Evolutionary conservation across 30 jellyfish, hydroid and myxozoan species (phyloP).

Genomic region (Turritopsis dohrnii): DNA sequence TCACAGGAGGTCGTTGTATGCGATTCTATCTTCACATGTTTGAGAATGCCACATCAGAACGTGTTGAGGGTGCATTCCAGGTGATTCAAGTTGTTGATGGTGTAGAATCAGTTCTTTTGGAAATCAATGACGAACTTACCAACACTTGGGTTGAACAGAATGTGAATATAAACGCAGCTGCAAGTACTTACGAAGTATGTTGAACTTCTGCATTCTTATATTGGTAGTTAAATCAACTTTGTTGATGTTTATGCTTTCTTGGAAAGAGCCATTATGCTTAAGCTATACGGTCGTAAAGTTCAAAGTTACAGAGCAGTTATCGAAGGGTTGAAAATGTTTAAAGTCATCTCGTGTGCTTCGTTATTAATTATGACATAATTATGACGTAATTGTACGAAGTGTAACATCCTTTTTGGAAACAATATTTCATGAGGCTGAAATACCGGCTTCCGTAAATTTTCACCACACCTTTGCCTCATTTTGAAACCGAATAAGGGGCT

Average conservation of each 20-base stretch:
- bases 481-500: too few relatives aligned
- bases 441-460: too few relatives aligned
- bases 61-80: background rate
- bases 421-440: too few relatives aligned
- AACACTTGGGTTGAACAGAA: background rate
- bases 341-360: too few relatives aligned
- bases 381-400: too few relatives aligned
- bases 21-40: constrained; percentile 14
- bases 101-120: background rate
- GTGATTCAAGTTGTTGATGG: constrained; percentile 1
- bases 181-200: constrained; percentile 1
- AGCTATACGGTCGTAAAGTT: too few relatives aligned
- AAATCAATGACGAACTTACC: background rate
- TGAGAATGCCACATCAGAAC: background rate
- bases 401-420: too few relatives aligned
- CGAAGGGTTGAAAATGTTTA: too few relatives aligned
- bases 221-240: background rate
- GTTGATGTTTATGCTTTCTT: background rate
- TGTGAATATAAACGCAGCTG: background rate
- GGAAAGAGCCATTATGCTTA: too few relatives aligned
- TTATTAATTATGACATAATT: too few relatives aligned
- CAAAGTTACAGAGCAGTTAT: too few relatives aligned
- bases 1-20: constrained; percentile 4
- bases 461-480: too few relatives aligned
- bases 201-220: background rate